These are phyloP conservation scores for Plusia festucae DNA, from an alignment of 2,888 invertebrate genomes.

Conservation along the genomic window DNA sequence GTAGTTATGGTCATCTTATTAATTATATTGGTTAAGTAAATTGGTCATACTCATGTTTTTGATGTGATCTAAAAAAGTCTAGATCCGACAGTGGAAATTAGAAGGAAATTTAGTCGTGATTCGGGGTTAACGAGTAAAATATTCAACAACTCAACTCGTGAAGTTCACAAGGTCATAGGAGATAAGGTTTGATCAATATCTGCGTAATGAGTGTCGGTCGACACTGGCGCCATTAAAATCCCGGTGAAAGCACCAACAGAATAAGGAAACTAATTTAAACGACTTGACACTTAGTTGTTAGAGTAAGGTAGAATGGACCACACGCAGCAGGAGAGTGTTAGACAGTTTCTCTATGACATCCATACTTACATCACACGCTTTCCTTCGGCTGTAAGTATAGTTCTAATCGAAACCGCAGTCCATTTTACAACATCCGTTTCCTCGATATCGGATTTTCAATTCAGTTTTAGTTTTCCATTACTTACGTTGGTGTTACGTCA, in stretches of 20 bases:
- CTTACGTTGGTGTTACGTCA: slow-evolving; percentile 47
- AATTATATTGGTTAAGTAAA: slow-evolving; percentile 41
- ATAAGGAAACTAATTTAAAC: slow-evolving; percentile 80
- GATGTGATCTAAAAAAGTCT: slow-evolving; percentile 27
- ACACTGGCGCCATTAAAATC: slow-evolving; percentile 78
- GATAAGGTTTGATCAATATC: slow-evolving; percentile 80
- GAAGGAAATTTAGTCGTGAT: slow-evolving; percentile 41
- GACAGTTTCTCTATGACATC: slow-evolving; percentile 38
- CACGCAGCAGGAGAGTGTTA: slow-evolving; percentile 58
- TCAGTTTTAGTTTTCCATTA: slow-evolving; percentile 39
- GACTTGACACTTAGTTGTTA: slow-evolving; percentile 66
- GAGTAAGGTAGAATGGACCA: slow-evolving; percentile 65
- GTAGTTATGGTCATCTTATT: slow-evolving; percentile 47
- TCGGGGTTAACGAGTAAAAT: slow-evolving; percentile 68
- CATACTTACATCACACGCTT: slow-evolving; percentile 26
- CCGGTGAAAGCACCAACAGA: slow-evolving; percentile 70
- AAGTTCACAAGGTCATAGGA: slow-evolving; percentile 73
- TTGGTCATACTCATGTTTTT: background rate
- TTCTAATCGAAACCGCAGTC: slow-evolving; percentile 21
- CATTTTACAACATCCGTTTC: slow-evolving; percentile 35
- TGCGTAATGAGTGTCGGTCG: slow-evolving; percentile 77
- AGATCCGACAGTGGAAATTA: slow-evolving; percentile 35
- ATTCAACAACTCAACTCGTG: slow-evolving; percentile 70
- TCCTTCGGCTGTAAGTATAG: slow-evolving; percentile 21
- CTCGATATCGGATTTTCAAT: slow-evolving; percentile 32